These are phyloP conservation scores for Chunga burmeisteri DNA, from an alignment of 2,113 vertebrate species.

Conservation along the genomic window DNA sequence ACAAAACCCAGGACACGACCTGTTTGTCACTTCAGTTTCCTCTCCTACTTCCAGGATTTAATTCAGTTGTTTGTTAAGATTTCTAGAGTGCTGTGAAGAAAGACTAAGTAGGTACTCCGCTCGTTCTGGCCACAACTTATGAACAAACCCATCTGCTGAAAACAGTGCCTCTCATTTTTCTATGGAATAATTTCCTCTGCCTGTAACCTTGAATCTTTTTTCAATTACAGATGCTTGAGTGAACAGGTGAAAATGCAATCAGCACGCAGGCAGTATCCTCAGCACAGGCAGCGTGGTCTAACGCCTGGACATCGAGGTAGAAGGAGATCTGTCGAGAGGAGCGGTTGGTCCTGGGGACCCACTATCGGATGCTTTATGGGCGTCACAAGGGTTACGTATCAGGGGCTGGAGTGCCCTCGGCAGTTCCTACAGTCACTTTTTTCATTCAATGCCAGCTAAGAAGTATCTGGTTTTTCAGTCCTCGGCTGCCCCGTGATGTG, in stretches of 20 bases:
- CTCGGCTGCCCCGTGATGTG: not conserved
- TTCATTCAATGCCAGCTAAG: not conserved
- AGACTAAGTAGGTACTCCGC: not conserved
- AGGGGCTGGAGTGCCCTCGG: not conserved
- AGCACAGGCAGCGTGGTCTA: not conserved
- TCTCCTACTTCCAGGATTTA: conserved; percentile 16
- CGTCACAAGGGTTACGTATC: not conserved
- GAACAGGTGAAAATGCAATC: not conserved
- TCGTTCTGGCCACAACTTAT: not conserved
- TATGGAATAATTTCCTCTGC: not conserved
- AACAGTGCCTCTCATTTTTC: not conserved
- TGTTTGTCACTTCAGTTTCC: not conserved
- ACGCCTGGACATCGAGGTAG: not conserved
- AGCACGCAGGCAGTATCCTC: not conserved
- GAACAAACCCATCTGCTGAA: not conserved
- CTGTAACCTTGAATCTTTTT: not conserved
- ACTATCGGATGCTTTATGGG: not conserved
- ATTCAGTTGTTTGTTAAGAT: not conserved
- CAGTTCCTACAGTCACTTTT: not conserved
- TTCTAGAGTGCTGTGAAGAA: not conserved
- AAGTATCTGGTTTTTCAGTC: not conserved
- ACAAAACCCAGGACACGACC: not conserved
- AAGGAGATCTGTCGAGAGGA: not conserved
- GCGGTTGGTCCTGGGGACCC: not conserved
- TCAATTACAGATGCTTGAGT: not conserved